Evolutionary conservation across 1,140 invertebrate species (phyloP).

Genomic region (Meloidogyne exigua): DNA sequence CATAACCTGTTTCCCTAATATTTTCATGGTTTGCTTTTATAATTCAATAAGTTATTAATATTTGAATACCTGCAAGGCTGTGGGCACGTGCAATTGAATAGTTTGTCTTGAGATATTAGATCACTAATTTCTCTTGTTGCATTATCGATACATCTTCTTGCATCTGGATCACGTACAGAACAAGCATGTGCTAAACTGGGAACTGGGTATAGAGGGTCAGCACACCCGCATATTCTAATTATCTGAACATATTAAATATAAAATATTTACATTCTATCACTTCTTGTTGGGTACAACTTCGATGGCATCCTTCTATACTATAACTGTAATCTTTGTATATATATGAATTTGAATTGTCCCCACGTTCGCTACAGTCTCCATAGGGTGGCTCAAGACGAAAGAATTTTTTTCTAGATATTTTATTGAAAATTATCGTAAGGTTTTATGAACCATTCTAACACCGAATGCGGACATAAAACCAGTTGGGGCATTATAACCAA

Average conservation of each 20-base stretch:
- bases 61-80: constrained; percentile 57
- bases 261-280: constrained; percentile 1
- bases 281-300: constrained; percentile 61
- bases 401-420: constrained; percentile 58
- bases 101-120: constrained; percentile 49
- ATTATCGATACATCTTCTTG: constrained; percentile 60
- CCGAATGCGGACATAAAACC: constrained; percentile 63
- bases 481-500: constrained; percentile 61
- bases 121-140: constrained; percentile 53
- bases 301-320: constrained; percentile 62
- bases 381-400: constrained; percentile 53
- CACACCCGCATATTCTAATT: constrained; percentile 56
- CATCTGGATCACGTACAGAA: constrained; percentile 48
- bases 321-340: constrained; percentile 63
- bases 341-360: constrained; percentile 50
- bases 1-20: constrained; percentile 61
- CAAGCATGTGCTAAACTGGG: constrained; percentile 33
- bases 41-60: neutral
- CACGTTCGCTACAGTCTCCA: constrained; percentile 56
- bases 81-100: constrained; percentile 57
- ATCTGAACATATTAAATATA: constrained; percentile 25
- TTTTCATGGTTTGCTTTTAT: constrained; percentile 20
- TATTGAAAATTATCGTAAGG: neutral
- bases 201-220: constrained; percentile 55
- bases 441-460: constrained; percentile 54